Conservation (phyloP, 2,888 invertebrate species). For the Acrobasis repandana region DNA sequence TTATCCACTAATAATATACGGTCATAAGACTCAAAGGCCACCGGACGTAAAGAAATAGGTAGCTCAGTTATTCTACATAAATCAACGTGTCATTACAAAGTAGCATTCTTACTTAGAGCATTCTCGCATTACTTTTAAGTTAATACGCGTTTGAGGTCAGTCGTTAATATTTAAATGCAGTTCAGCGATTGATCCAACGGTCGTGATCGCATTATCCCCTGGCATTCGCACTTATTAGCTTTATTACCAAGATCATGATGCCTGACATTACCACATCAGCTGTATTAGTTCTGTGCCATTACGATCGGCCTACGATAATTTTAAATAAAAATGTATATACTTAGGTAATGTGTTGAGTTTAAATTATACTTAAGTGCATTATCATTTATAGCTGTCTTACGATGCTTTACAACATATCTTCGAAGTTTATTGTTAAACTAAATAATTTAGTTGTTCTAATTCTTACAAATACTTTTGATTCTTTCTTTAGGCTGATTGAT, state of each 20-base stretch:
- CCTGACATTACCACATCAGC: conserved; percentile 1
- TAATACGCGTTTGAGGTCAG: conserved; percentile 14
- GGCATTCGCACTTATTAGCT: conserved; percentile 12
- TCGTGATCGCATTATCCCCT: conserved; percentile 14
- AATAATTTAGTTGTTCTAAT: neutral
- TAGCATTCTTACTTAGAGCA: conserved; percentile 6
- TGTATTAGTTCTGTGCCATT: neutral
- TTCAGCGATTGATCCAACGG: conserved; percentile 5
- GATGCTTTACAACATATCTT: neutral
- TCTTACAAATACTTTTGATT: neutral
- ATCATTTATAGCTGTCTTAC: neutral
- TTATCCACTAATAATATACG: no score
- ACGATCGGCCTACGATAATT: neutral
- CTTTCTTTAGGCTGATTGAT: no score
- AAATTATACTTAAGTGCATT: neutral
- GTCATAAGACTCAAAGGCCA: no score
- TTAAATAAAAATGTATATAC: neutral
- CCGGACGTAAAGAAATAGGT: no score
- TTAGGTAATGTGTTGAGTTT: neutral
- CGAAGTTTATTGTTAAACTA: neutral
- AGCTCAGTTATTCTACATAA: no score
- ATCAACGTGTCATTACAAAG: neutral
- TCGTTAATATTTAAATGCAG: neutral
- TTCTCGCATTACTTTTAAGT: neutral
- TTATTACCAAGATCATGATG: conserved; percentile 13